These are phyloP conservation scores for Machimus rusticus DNA, from an alignment of 2,888 invertebrate genomes.

Conservation along the genomic window DNA sequence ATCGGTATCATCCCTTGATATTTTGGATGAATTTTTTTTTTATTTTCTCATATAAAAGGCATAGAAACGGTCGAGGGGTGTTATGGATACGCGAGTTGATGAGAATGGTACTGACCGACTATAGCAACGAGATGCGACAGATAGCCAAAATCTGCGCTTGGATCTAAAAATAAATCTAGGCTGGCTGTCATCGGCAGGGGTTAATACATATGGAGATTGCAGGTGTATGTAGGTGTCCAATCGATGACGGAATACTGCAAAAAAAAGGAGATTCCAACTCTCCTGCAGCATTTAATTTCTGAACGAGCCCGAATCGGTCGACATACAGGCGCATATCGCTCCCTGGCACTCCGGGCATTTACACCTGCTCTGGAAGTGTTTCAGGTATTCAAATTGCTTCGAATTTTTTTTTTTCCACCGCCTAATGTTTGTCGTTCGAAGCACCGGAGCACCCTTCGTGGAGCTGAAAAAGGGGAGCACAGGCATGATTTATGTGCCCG, in stretches of 20 bases:
- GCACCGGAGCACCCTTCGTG: not conserved
- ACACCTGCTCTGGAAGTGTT: not conserved
- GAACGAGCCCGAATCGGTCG: not conserved
- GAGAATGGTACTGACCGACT: not conserved
- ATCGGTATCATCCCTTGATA: not conserved
- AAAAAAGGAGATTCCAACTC: not conserved
- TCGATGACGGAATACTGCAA: not conserved
- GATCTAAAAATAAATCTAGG: not conserved
- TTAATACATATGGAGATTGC: not conserved
- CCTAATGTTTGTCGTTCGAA: not conserved
- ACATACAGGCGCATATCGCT: not conserved
- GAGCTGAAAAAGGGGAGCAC: not conserved
- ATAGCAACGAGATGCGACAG: not conserved
- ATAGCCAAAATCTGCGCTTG: not conserved
- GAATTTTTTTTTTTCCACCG: not conserved
- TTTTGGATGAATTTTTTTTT: not conserved
- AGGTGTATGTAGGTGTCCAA: not conserved
- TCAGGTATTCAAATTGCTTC: not conserved
- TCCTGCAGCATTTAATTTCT: not conserved
- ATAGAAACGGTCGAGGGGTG: not conserved
- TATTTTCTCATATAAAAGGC: not conserved
- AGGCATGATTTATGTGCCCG: not conserved
- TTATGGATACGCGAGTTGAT: not conserved
- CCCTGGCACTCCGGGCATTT: not conserved
- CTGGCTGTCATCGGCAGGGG: not conserved